These are phyloP conservation scores for Dendroctonus ponderosae DNA, from an alignment of 1,140 invertebrate species.

Conservation along the genomic window DNA sequence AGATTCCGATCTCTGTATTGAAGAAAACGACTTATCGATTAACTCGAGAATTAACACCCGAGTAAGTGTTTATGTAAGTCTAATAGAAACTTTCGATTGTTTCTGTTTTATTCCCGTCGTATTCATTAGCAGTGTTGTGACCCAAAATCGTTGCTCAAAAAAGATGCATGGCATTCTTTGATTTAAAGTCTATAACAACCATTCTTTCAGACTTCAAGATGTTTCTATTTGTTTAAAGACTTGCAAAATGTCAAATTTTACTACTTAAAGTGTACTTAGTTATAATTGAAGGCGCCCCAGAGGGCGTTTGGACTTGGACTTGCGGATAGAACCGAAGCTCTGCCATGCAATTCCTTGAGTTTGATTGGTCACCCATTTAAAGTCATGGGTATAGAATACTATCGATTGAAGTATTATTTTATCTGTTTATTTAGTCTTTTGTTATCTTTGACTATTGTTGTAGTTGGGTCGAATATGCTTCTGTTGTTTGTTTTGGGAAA, in stretches of 20 bases:
- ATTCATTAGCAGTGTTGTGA: not conserved
- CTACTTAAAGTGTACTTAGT: no score
- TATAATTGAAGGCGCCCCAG: no score
- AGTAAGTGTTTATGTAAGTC: constrained; percentile 32
- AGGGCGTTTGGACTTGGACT: no score
- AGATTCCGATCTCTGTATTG: constrained; percentile 83
- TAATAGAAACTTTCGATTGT: no score
- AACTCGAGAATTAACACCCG: constrained; percentile 35
- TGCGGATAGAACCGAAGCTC: not conserved
- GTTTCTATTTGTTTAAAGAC: no score
- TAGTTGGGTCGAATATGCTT: not conserved
- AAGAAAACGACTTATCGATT: constrained; percentile 58
- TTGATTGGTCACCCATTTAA: not conserved
- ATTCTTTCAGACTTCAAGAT: no score
- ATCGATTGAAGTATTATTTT: no score
- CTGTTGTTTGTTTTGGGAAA: not conserved
- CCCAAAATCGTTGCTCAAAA: not conserved
- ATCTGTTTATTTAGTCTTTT: no score
- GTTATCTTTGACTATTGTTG: no score
- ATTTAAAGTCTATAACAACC: no score
- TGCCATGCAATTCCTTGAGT: not conserved
- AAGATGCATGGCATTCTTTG: constrained; percentile 1
- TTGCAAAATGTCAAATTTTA: no score
- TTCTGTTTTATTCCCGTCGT: not conserved
- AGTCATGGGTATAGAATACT: not conserved